These are phyloP conservation scores for Trinectes maculatus DNA, from an alignment of 2,113 vertebrate genomes.

Conservation along the genomic window DNA sequence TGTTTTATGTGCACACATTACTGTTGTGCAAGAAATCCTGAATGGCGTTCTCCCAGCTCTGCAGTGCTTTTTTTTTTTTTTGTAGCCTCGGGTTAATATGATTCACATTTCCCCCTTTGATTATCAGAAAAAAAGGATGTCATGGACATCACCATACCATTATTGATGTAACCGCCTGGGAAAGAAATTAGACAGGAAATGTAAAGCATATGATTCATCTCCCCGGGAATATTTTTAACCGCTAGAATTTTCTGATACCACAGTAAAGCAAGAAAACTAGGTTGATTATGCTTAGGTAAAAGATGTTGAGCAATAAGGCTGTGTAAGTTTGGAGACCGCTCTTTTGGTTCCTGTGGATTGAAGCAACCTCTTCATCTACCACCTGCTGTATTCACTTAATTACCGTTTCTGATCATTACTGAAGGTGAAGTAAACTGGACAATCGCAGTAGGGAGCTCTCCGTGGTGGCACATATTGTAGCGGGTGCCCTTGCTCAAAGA, in stretches of 20 bases:
- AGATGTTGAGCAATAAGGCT: too few relatives aligned
- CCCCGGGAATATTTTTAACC: constrained; percentile 8
- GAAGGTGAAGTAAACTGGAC: constrained; percentile 54
- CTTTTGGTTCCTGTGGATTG: constrained; percentile 39
- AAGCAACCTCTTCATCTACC: constrained; percentile 54
- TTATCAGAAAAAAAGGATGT: constrained; percentile 27
- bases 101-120: constrained; percentile 10
- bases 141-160: constrained; percentile 29
- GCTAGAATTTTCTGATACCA: constrained; percentile 16
- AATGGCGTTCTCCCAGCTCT: not conserved
- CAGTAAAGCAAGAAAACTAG: constrained; percentile 6
- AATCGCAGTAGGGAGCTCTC: constrained; percentile 32
- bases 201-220: constrained; percentile 29
- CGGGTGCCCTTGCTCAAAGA: constrained; percentile 27
- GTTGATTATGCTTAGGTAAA: not conserved
- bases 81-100: constrained; percentile 11
- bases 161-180: constrained; percentile 28
- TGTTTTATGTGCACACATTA: not conserved
- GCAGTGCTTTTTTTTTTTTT: constrained; percentile 2
- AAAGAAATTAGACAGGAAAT: constrained; percentile 4
- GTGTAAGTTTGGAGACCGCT: constrained; percentile 21
- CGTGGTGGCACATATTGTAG: not conserved
- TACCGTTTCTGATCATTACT: constrained; percentile 36
- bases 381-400: constrained; percentile 53
- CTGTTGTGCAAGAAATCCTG: not conserved